Evolutionary conservation across 2,113 vertebrate species (phyloP).

Genomic region (Falco punctatus): DNA sequence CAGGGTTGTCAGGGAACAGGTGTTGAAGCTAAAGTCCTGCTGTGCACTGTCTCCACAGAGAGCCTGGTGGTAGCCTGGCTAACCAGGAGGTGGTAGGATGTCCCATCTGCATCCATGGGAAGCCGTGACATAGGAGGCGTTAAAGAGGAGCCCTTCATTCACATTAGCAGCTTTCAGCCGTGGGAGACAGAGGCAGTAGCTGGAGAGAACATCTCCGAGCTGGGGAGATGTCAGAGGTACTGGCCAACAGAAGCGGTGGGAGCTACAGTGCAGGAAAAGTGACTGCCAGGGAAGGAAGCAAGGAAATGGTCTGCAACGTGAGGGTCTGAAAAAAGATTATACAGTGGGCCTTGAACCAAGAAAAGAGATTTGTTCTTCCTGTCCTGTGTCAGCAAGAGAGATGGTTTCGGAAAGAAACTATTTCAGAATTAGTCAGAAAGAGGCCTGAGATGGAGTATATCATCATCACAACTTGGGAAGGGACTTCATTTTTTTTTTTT

Average conservation of each 20-base stretch:
- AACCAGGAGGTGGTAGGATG: not conserved
- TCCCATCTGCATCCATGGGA: not conserved
- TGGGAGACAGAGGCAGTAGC: not conserved
- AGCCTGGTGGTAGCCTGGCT: not conserved
- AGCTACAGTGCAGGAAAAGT: not conserved
- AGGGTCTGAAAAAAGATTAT: not conserved
- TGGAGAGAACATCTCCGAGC: not conserved
- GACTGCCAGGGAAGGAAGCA: not conserved
- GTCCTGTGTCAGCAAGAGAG: not conserved
- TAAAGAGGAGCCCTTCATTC: not conserved
- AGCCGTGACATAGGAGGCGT: not conserved
- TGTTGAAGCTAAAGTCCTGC: not conserved
- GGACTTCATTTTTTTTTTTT: not conserved
- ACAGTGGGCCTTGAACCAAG: not conserved
- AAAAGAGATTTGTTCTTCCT: not conserved
- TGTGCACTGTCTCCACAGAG: not conserved
- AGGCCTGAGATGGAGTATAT: not conserved
- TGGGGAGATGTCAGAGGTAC: not conserved
- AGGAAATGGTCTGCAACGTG: not conserved
- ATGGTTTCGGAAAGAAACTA: not conserved
- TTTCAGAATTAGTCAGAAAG: not conserved
- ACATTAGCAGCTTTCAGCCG: not conserved
- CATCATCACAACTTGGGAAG: not conserved
- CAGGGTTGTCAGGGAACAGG: not conserved
- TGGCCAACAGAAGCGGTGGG: not conserved